A percentile compares a stretch with the other conserved stretches of the same genome.
Conservation (phyloP, 2,888 invertebrate genomes). For the Antitype chi region DNA sequence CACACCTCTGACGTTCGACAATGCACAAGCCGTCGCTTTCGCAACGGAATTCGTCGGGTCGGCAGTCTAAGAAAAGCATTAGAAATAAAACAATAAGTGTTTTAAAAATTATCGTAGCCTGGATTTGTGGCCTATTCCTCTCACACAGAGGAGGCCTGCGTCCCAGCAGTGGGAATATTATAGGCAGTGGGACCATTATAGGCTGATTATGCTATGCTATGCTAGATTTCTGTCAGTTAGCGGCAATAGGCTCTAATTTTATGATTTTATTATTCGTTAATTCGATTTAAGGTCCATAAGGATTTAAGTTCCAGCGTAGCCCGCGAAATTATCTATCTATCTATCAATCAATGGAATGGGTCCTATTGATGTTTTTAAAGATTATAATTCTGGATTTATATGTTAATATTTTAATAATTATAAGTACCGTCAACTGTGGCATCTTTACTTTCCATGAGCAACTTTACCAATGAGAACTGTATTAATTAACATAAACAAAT, state of each 20-base stretch:
- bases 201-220: neutral
- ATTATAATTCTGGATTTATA: too few species aligned
- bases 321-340: too few species aligned
- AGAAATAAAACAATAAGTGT: neutral
- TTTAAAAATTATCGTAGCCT: neutral
- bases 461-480: too few species aligned
- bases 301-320: too few species aligned
- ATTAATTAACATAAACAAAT: too few species aligned
- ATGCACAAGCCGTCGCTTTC: slow-evolving; percentile 91
- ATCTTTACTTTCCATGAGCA: too few species aligned
- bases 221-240: neutral
- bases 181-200: neutral
- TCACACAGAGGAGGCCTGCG: neutral
- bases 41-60: slow-evolving; percentile 91
- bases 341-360: too few species aligned
- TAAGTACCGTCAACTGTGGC: too few species aligned
- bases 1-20: slow-evolving; percentile 89
- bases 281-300: too few species aligned
- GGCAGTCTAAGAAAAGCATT: slow-evolving; percentile 73
- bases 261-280: neutral
- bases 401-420: too few species aligned
- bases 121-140: neutral
- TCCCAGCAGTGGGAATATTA: neutral
- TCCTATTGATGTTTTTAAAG: too few species aligned
- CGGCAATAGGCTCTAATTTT: neutral